Evolutionary conservation across 2,113 vertebrate genomes (phyloP).

Genomic region (Mungos mungo): DNA sequence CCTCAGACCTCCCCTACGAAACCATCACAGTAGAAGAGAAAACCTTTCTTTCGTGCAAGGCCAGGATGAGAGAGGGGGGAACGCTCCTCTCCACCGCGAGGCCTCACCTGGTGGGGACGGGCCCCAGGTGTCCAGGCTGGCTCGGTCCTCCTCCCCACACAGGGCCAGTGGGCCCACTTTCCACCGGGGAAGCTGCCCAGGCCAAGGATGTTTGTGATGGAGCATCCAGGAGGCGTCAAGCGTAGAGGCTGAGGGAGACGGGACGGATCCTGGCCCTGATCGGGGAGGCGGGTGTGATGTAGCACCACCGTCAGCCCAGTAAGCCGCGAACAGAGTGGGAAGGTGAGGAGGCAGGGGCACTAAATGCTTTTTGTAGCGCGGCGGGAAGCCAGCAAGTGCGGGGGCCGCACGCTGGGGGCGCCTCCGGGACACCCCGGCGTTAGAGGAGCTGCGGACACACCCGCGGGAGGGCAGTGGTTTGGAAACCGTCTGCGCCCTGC

Average conservation of each 20-base stretch:
- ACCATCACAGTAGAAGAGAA: neutral
- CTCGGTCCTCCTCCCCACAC: neutral
- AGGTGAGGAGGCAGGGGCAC: neutral
- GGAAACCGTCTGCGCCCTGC: fast-evolving
- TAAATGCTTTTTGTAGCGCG: fast-evolving
- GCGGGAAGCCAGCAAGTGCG: fast-evolving
- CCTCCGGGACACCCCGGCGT: fast-evolving
- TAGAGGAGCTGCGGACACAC: fast-evolving
- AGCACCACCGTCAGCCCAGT: fast-evolving
- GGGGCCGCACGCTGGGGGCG: fast-evolving
- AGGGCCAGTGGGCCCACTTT: neutral
- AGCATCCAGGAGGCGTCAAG: too few relatives aligned
- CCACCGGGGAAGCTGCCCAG: neutral
- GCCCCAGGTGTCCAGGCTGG: fast-evolving
- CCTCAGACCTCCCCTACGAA: neutral
- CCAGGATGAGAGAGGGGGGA: neutral
- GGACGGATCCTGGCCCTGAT: fast-evolving
- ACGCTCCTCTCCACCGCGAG: neutral
- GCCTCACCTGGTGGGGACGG: neutral
- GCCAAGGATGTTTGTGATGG: neutral
- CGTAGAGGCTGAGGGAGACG: neutral
- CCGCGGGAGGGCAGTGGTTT: fast-evolving
- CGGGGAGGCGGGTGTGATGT: neutral
- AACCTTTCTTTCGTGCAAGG: fast-evolving
- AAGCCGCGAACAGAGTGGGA: neutral